Evolutionary conservation across 2,797 vertebrate genomes (phyloP).

Genomic region (Euthynnus affinis): DNA sequence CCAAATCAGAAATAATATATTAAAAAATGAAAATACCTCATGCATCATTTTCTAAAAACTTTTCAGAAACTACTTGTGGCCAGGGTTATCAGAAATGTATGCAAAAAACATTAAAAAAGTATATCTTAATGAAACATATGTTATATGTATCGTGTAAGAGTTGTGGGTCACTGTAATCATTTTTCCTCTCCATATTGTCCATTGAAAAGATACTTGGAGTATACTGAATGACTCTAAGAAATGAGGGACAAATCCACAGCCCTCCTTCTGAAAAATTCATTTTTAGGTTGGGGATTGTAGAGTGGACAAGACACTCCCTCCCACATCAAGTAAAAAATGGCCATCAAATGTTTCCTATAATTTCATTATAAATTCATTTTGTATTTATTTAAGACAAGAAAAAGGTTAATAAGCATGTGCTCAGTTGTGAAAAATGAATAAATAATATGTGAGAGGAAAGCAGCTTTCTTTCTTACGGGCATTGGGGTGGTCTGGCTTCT

Average conservation of each 20-base stretch:
- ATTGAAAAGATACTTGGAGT: not conserved
- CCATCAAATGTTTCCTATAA: too few species aligned
- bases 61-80: not conserved
- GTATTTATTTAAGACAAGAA: too few species aligned
- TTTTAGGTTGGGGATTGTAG: too few species aligned
- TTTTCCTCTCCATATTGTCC: not conserved
- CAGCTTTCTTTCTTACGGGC: too few species aligned
- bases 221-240: not conserved
- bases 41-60: conserved; percentile 1
- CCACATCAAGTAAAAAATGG: too few species aligned
- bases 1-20: not conserved
- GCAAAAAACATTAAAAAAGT: not conserved
- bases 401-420: too few species aligned
- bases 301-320: too few species aligned
- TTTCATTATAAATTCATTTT: too few species aligned
- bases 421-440: too few species aligned
- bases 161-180: not conserved
- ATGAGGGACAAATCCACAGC: not conserved
- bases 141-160: not conserved
- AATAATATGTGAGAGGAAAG: too few species aligned
- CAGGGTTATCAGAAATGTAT: not conserved
- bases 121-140: not conserved
- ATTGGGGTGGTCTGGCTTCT: too few species aligned
- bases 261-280: not conserved
- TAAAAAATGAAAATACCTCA: not conserved